Evolutionary conservation across 2,113 vertebrate genomes (phyloP).

Genomic region (Pygoscelis adeliae): DNA sequence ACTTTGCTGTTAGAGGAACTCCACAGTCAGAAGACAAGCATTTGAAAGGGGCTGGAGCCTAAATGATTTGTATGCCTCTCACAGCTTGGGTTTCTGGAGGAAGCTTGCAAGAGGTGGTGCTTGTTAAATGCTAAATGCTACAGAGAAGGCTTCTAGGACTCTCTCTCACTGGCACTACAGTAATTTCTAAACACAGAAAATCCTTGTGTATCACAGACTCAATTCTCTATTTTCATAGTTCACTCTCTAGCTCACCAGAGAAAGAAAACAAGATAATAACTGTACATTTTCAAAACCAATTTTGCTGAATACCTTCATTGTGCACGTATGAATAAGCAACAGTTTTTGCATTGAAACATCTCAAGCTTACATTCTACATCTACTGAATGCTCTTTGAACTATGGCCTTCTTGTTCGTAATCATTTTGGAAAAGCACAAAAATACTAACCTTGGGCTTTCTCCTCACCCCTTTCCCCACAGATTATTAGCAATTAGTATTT

Average conservation of each 20-base stretch:
- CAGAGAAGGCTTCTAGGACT: neutral
- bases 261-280: neutral
- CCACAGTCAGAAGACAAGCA: neutral
- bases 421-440: neutral
- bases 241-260: neutral
- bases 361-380: neutral
- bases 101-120: neutral
- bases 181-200: neutral
- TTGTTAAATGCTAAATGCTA: neutral
- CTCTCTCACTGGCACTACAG: neutral
- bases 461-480: neutral
- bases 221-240: neutral
- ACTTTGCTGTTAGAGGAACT: neutral
- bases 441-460: neutral
- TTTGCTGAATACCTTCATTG: slow-evolving; percentile 24
- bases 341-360: neutral
- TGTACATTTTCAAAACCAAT: neutral
- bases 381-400: neutral
- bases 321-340: neutral
- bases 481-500: neutral
- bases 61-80: neutral
- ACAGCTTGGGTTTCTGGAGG: neutral
- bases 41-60: neutral
- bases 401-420: neutral
- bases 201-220: neutral